These are phyloP conservation scores for Oncorhynchus clarkii DNA, from an alignment of 2,113 vertebrate genomes.

Conservation along the genomic window DNA sequence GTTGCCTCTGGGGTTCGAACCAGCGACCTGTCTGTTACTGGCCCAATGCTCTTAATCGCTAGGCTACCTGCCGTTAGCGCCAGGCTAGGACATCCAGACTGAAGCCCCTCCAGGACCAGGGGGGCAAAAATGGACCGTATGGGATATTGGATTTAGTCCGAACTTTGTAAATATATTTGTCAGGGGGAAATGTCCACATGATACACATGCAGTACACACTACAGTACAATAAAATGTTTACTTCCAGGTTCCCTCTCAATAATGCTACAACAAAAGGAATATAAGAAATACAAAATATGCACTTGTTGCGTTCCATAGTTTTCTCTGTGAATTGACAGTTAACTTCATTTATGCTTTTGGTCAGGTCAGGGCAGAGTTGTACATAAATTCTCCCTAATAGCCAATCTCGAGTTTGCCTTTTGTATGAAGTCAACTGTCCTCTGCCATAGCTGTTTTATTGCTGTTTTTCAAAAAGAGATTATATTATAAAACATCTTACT, in stretches of 20 bases:
- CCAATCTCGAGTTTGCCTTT: background rate
- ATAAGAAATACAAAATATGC: background rate
- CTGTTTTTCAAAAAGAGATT: background rate
- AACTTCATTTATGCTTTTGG: background rate
- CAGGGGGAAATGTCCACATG: background rate
- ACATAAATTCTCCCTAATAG: background rate
- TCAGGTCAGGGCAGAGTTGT: background rate
- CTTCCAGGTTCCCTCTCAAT: background rate
- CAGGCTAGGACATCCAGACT: too few species aligned
- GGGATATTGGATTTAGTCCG: too few species aligned
- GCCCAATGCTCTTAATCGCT: too few species aligned
- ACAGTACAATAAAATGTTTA: background rate
- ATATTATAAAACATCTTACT: background rate
- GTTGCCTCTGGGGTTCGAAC: too few species aligned
- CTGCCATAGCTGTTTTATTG: background rate
- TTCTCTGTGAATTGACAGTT: background rate
- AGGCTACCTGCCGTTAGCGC: too few species aligned
- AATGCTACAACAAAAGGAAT: too few species aligned
- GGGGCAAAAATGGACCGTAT: background rate
- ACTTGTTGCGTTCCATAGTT: conserved; percentile 55
- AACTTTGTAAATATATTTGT: background rate
- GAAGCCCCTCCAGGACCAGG: background rate
- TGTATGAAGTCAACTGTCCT: background rate
- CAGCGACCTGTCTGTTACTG: too few species aligned
- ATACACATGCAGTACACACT: background rate